Conservation (phyloP, 2,797 vertebrate species). For the Craterocephalus amniculus region DNA sequence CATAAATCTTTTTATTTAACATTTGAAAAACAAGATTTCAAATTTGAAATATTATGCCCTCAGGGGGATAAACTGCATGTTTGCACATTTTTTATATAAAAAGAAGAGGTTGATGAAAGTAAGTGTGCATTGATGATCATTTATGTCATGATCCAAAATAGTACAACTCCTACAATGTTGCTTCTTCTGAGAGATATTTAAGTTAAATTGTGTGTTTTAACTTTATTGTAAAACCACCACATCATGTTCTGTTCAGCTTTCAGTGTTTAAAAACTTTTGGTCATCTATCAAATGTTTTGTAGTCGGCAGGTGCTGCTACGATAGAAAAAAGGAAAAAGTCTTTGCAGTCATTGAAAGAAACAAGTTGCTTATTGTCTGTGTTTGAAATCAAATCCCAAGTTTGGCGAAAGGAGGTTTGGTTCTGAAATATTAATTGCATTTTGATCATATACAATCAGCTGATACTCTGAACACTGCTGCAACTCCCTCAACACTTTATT, state of each 20-base stretch:
- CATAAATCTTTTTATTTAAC: no score
- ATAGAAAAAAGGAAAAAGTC: background rate
- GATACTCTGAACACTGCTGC: background rate
- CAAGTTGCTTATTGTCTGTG: background rate
- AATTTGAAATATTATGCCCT: no score
- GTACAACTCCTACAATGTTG: no score
- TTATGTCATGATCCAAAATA: no score
- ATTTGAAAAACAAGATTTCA: no score
- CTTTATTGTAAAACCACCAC: background rate
- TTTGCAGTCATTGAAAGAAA: background rate
- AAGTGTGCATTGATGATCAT: no score
- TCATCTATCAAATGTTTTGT: background rate
- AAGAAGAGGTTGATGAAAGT: no score
- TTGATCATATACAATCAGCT: background rate
- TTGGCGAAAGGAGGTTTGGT: background rate
- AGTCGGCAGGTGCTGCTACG: background rate
- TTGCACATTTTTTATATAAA: no score
- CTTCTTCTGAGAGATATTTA: background rate
- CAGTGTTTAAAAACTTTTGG: background rate
- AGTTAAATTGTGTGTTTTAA: background rate
- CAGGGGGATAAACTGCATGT: no score
- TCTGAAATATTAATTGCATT: slow-evolving; percentile 9
- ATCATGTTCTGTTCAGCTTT: slow-evolving; percentile 29
- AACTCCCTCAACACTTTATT: background rate
- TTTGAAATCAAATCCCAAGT: slow-evolving; percentile 2